Base-by-base conservation (phyloP, 2,888 invertebrate species). In the Drosophila maculinotata region DNA sequence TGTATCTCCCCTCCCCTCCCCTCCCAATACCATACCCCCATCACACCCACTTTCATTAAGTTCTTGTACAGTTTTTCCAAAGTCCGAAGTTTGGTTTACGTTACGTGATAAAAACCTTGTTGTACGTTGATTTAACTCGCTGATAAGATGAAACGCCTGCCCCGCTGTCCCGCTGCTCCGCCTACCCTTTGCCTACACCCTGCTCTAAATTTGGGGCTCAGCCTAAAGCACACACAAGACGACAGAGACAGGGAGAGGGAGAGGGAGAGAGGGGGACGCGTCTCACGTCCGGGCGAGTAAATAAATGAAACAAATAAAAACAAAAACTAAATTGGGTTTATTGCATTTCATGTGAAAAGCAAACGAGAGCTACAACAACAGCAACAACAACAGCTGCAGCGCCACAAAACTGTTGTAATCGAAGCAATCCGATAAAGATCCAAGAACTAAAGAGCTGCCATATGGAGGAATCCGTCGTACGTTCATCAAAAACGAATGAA, bases 341-440 rank as follows among this genome's bases (percentile, higher is more conserved):
- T 87, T 74, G 85, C 79, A 74, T 84, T 83, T 83, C 87, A 83
- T 83, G 87, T 72, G 83, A 87, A 83, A 81, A 69, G 49, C 59
- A 83, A 83, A 86, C 80, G 59, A 65, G 62, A 57, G 41, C 48
- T 47, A 33, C 25, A 39, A 14, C 30, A 60, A 38, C 38, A 56
- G 17, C 23, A 51, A 35, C 28, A 47, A 26, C 2, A 28, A 8
- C 33, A 41, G 14, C 47, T 31, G 9, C 60, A 35, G 9, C 23
- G n/a, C 10, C 20, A 35, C 20, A 57, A 12, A 36, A n/a, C 20
- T 49, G 48, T 53, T 33, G 42, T 58, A 71, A 59, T 49, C 47
- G 65, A 53, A 63, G 45, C 48, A 41, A 28, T n/a, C 25, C 69
- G 69, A 74, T 69, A 53, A 68, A 60, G 59, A 47, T 60, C 31